Evolutionary conservation across 2,797 vertebrate species (phyloP).

Genomic region (Hydrocynus forskahlii): DNA sequence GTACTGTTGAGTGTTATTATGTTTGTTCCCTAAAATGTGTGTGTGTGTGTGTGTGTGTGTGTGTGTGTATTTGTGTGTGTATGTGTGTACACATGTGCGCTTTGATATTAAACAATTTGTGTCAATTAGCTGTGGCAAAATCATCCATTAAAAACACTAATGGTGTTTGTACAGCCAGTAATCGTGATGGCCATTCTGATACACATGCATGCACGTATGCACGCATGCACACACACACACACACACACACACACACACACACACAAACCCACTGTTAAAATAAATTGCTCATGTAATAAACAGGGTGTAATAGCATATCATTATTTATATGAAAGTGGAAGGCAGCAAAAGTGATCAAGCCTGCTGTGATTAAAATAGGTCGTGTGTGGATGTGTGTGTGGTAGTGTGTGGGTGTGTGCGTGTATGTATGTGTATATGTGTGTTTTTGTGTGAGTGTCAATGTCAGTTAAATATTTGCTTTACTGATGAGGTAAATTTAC

Average conservation of each 20-base stretch:
- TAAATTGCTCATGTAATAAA: constrained; percentile 65
- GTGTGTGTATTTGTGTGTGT: no score
- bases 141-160: constrained; percentile 75
- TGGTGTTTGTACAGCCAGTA: neutral
- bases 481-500: no score
- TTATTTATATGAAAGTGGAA: constrained; percentile 31
- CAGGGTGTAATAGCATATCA: constrained; percentile 28
- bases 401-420: constrained; percentile 12
- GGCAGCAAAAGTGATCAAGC: constrained; percentile 26
- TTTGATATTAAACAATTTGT: constrained; percentile 87
- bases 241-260: neutral
- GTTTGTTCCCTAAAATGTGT: neutral
- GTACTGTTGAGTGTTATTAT: neutral
- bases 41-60: constrained; percentile 2
- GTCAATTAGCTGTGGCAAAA: constrained; percentile 83
- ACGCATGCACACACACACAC: constrained; percentile 18
- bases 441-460: constrained; percentile 22
- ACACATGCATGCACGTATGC: constrained; percentile 1
- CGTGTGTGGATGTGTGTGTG: constrained; percentile 4
- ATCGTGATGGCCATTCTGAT: neutral
- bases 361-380: constrained; percentile 29
- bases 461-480: no score
- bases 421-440: constrained; percentile 29
- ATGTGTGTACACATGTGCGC: constrained; percentile 35
- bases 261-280: neutral